Percentiles rank a stretch among this genome's conserved stretches.
These are phyloP conservation scores for Campoplex nolae DNA, from an alignment of 2,888 invertebrate species.

Conservation along the genomic window DNA sequence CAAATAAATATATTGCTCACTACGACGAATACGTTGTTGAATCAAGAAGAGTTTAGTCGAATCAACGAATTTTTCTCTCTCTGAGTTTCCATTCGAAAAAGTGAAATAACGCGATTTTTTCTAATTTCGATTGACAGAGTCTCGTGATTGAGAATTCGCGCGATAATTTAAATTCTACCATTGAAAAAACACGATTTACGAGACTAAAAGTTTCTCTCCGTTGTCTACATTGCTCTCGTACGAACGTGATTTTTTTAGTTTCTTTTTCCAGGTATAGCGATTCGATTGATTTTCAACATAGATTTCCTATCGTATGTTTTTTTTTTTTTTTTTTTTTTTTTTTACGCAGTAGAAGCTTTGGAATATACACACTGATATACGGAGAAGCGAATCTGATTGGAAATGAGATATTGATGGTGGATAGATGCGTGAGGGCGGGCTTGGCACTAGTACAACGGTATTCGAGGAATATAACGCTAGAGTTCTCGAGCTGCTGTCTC, in stretches of 20 bases:
- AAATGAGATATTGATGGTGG: conserved; percentile 47
- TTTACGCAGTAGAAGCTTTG: background rate
- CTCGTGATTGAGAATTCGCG: background rate
- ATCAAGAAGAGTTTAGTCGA: too few relatives aligned
- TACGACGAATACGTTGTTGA: too few relatives aligned
- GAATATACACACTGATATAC: background rate
- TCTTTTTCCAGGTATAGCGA: background rate
- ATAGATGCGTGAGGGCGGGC: background rate
- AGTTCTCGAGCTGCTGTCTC: conserved; percentile 25
- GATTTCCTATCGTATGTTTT: background rate
- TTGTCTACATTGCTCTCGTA: background rate
- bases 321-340: conserved; percentile 6
- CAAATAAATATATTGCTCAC: too few relatives aligned
- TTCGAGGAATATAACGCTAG: conserved; percentile 33
- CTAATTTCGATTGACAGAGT: too few relatives aligned
- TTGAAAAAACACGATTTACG: background rate
- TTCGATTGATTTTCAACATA: conserved; percentile 15
- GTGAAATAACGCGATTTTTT: too few relatives aligned
- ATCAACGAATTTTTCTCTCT: too few relatives aligned
- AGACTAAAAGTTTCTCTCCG: background rate
- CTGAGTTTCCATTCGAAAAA: too few relatives aligned
- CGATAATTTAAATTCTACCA: background rate
- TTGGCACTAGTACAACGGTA: conserved; percentile 7
- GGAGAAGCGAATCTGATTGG: conserved; percentile 47
- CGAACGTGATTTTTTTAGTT: background rate